Conservation (phyloP, 2,888 invertebrate genomes). For the Drepana falcataria region DNA sequence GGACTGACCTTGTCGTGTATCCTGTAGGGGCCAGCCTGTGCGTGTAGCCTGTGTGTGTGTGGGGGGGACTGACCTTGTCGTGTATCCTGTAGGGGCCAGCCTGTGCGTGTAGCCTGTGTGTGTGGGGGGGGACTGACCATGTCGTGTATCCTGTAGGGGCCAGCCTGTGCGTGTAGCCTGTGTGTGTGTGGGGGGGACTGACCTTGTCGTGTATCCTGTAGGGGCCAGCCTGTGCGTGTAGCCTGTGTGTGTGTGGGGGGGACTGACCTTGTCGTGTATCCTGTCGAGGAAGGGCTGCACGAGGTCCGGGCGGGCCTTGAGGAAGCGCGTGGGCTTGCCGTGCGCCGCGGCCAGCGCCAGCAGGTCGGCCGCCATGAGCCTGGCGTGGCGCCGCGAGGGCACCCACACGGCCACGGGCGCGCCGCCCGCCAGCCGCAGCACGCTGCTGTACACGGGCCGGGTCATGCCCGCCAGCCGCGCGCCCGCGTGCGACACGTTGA, state of each 20-base stretch:
- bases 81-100: too few species aligned
- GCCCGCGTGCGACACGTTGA: conserved; percentile 98
- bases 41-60: background rate
- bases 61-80: too few species aligned
- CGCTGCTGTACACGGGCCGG: conserved; percentile 97
- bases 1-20: too few species aligned
- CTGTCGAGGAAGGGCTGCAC: conserved; percentile 93
- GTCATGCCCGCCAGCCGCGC: conserved; percentile 98
- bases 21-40: too few species aligned
- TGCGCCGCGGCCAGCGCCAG: conserved; percentile 96
- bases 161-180: too few species aligned
- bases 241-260: background rate
- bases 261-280: conserved; percentile 88
- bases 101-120: too few species aligned
- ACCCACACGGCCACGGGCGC: conserved; percentile 83
- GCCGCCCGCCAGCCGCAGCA: conserved; percentile 83
- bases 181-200: too few species aligned
- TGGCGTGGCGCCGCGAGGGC: conserved; percentile 92
- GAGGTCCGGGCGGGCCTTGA: conserved; percentile 92
- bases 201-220: too few species aligned
- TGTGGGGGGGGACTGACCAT: too few species aligned
- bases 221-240: background rate
- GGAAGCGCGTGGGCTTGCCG: conserved; percentile 90
- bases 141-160: too few species aligned
- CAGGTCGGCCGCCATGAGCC: conserved; percentile 97